These are phyloP conservation scores for Germaria angustata DNA, from an alignment of 2,888 invertebrate genomes.

Conservation along the genomic window DNA sequence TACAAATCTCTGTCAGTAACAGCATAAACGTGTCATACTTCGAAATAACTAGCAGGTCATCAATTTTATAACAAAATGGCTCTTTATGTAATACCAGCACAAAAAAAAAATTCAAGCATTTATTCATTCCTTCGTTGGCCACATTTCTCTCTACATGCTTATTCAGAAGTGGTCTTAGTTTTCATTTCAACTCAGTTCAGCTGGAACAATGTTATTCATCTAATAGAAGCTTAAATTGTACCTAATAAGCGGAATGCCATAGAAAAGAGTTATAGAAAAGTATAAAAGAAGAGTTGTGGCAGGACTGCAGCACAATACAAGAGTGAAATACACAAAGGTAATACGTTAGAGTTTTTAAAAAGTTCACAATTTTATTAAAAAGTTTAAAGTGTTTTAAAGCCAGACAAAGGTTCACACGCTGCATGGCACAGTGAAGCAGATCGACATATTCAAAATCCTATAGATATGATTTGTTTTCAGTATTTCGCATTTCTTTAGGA, in stretches of 20 bases:
- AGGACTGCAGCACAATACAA: background rate
- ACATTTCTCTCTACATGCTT: background rate
- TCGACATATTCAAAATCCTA: too few relatives aligned
- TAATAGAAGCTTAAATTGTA: background rate
- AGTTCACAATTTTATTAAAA: background rate
- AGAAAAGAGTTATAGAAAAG: background rate
- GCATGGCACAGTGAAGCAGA: background rate
- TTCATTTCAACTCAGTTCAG: background rate
- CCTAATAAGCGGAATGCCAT: background rate
- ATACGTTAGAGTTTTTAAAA: conserved; percentile 28
- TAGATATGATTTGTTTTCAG: too few relatives aligned
- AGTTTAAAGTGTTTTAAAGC: background rate
- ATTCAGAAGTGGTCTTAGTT: conserved; percentile 19
- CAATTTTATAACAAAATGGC: conserved; percentile 52
- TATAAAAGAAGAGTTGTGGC: background rate
- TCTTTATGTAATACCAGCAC: conserved; percentile 22
- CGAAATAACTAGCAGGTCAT: conserved; percentile 69
- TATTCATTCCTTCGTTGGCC: background rate
- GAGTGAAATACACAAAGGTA: background rate
- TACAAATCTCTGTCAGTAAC: conserved; percentile 51
- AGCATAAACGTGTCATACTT: conserved; percentile 66
- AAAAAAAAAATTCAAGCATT: background rate
- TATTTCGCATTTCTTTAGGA: too few relatives aligned
- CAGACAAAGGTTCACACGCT: background rate
- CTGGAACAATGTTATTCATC: background rate